These are phyloP conservation scores for Myanophis thanlyinensis DNA, from an alignment of 2,113 vertebrate species.

Conservation along the genomic window DNA sequence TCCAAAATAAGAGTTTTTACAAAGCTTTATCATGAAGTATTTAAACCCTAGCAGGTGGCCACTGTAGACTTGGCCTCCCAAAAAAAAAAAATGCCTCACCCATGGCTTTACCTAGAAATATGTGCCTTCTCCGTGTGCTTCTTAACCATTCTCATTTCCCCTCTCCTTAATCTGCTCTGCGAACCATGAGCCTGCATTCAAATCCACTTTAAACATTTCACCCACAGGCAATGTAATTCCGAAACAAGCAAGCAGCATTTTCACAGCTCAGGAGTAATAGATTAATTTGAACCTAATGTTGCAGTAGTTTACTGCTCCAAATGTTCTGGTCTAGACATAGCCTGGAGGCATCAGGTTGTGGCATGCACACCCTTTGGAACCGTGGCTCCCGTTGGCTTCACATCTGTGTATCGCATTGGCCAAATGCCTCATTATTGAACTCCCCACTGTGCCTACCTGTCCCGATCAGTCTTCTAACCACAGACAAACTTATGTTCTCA, in stretches of 20 bases:
- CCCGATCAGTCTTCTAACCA: constrained; percentile 81
- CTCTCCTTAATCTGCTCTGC: constrained; percentile 83
- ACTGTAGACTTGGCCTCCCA: constrained; percentile 75
- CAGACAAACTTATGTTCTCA: constrained; percentile 78
- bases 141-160: constrained; percentile 84
- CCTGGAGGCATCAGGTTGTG: constrained; percentile 76
- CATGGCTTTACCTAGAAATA: constrained; percentile 84
- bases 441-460: constrained; percentile 84
- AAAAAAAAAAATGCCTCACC: constrained; percentile 78
- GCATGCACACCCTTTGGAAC: constrained; percentile 79
- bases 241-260: constrained; percentile 84
- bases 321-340: constrained; percentile 86
- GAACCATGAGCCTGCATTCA: constrained; percentile 88
- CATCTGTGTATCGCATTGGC: constrained; percentile 92
- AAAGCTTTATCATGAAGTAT: constrained; percentile 85
- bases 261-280: constrained; percentile 85
- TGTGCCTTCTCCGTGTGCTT: constrained; percentile 72
- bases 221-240: constrained; percentile 84
- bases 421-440: constrained; percentile 81
- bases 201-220: constrained; percentile 83
- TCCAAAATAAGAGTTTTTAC: constrained; percentile 81
- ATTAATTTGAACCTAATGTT: constrained; percentile 90
- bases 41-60: constrained; percentile 86
- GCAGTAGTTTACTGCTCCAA: constrained; percentile 84
- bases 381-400: constrained; percentile 82